Conservation (phyloP, 1,140 invertebrate species). For the Zaprionus camerounensis region DNA sequence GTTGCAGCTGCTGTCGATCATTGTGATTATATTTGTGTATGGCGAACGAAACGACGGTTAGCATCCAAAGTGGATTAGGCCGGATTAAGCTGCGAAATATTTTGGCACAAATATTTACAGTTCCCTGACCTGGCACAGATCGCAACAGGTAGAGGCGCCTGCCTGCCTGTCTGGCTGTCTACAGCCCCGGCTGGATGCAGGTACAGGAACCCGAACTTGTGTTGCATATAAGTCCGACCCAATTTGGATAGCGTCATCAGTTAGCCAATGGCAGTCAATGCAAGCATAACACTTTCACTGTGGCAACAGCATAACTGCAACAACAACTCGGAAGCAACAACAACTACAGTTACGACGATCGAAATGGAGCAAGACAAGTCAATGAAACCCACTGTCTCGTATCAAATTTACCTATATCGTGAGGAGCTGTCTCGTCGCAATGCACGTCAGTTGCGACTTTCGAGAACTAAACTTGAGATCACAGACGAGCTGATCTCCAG, state of each 20-base stretch:
- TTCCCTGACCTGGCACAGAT: conserved; percentile 41
- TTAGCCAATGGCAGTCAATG: conserved; percentile 43
- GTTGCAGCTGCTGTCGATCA: conserved; percentile 18
- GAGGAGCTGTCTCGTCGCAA: conserved; percentile 65
- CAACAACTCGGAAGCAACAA: conserved; percentile 1
- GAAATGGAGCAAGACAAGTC: conserved; percentile 62
- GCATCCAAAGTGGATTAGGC: conserved; percentile 64
- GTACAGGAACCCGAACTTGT: background rate
- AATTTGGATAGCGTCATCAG: conserved; percentile 30
- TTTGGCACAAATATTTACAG: conserved; percentile 79
- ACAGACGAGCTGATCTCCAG: conserved; percentile 73
- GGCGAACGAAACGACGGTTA: conserved; percentile 56
- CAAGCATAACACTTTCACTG: conserved; percentile 52
- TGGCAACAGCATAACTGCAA: background rate
- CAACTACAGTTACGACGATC: background rate
- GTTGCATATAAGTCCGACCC: conserved; percentile 22
- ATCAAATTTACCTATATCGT: conserved; percentile 73
- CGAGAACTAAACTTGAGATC: conserved; percentile 72
- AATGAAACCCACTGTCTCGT: conserved; percentile 64
- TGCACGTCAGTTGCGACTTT: conserved; percentile 62
- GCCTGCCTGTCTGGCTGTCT: background rate
- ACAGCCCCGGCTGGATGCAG: background rate
- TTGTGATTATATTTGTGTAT: conserved; percentile 45
- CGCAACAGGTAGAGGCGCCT: conserved; percentile 20
- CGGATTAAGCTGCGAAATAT: conserved; percentile 77